Conservation (phyloP, 2,797 vertebrate species). For the Vireo griseus region DNA sequence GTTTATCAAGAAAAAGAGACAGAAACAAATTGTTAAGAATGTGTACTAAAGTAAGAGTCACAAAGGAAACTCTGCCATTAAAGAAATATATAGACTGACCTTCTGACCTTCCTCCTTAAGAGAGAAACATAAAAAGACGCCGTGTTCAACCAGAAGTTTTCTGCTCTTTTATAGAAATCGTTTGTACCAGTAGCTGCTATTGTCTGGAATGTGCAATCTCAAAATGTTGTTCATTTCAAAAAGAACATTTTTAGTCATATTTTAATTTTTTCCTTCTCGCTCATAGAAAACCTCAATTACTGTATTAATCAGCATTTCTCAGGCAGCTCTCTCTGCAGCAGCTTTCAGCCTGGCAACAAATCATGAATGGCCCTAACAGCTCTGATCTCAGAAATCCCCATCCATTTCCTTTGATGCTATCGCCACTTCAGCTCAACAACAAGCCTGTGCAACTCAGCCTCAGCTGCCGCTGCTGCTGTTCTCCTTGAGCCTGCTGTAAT, state of each 20-base stretch:
- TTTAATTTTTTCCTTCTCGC: slow-evolving; percentile 63
- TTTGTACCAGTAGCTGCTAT: slow-evolving; percentile 41
- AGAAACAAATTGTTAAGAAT: slow-evolving; percentile 35
- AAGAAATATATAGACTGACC: slow-evolving; percentile 27
- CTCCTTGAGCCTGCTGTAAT: slow-evolving; percentile 18
- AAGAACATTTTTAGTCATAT: slow-evolving; percentile 62
- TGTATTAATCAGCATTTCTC: slow-evolving; percentile 75
- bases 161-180: slow-evolving; percentile 55
- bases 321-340: slow-evolving; percentile 59
- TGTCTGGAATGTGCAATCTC: slow-evolving; percentile 60
- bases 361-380: slow-evolving; percentile 70
- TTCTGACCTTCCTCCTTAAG: slow-evolving; percentile 44
- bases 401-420: slow-evolving; percentile 70
- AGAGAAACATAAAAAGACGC: slow-evolving; percentile 6
- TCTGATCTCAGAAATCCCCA: slow-evolving; percentile 69
- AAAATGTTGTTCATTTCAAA: slow-evolving; percentile 68
- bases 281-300: slow-evolving; percentile 67
- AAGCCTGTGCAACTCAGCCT: slow-evolving; percentile 46
- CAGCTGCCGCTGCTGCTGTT: slow-evolving; percentile 25
- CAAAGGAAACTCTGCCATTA: slow-evolving; percentile 22
- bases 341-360: slow-evolving; percentile 66
- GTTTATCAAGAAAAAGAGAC: slow-evolving; percentile 28
- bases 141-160: slow-evolving; percentile 14
- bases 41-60: not conserved
- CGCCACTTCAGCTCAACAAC: slow-evolving; percentile 66